phyloP scores from a whole-genome alignment of 2,888 invertebrate genomes.

The Cheilosia scutellata region DNA sequence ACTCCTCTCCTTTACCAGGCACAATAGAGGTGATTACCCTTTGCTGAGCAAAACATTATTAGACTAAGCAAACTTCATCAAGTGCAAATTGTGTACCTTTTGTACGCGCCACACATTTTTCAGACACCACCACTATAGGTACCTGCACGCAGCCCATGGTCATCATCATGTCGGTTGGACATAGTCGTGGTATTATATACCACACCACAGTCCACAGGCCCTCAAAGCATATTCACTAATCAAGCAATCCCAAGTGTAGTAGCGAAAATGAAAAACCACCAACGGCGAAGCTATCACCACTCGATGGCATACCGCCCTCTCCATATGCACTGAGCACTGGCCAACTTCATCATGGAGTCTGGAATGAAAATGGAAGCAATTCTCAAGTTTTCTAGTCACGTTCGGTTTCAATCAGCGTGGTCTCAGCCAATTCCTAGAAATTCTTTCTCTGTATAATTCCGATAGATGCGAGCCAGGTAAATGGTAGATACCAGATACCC shows the following conservation, averaged over 20 bases:
- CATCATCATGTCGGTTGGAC: background rate
- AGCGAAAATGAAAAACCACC: conserved; percentile 41
- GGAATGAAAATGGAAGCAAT: conserved; percentile 49
- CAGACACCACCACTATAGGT: conserved; percentile 23
- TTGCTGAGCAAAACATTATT: conserved; percentile 42
- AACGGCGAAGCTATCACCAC: conserved; percentile 22
- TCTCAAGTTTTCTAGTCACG: conserved; percentile 82
- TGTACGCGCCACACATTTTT: conserved; percentile 40
- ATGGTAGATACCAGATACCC: conserved; percentile 9
- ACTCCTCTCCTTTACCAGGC: conserved; percentile 13
- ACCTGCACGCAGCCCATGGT: conserved; percentile 13
- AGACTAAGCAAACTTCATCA: conserved; percentile 59
- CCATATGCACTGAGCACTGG: background rate
- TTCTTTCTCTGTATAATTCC: conserved; percentile 82
- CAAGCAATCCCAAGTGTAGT: conserved; percentile 33
- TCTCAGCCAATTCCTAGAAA: conserved; percentile 65
- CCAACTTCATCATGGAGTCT: conserved; percentile 28
- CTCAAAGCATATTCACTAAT: conserved; percentile 21
- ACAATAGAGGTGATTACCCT: conserved; percentile 56
- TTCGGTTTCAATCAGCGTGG: conserved; percentile 82
- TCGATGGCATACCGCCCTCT: background rate
- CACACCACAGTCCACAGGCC: conserved; percentile 3
- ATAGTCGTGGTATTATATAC: background rate
- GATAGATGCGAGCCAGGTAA: conserved; percentile 30
- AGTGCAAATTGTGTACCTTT: conserved; percentile 62